phyloP scores from a whole-genome alignment of 2,797 vertebrate species.

The Sebastes dallii region DNA sequence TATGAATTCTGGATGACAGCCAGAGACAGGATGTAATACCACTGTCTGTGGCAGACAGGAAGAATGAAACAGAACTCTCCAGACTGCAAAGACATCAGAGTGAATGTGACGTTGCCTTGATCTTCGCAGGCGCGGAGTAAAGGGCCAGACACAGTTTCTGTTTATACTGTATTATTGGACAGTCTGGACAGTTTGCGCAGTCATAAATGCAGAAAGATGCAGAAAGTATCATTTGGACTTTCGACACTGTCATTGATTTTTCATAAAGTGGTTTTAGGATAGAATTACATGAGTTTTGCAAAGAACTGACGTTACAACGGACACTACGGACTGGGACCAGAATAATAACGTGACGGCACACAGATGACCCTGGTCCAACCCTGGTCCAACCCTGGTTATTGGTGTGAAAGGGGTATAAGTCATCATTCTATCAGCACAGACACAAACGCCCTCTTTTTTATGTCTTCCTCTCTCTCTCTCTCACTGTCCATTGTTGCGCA shows the following conservation, averaged over 20 bases:
- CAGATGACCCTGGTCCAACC: too few species aligned
- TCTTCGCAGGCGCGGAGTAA: background rate
- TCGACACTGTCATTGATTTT: background rate
- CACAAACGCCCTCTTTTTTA: background rate
- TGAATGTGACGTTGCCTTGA: background rate
- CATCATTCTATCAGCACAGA: background rate
- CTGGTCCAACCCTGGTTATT: too few species aligned
- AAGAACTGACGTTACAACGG: too few species aligned
- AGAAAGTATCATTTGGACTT: background rate
- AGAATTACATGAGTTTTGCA: background rate
- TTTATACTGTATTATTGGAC: background rate
- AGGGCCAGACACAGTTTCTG: background rate
- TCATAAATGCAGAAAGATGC: background rate
- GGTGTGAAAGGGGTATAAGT: background rate
- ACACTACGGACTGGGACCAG: too few species aligned
- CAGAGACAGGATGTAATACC: background rate
- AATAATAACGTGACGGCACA: background rate
- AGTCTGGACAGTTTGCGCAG: background rate
- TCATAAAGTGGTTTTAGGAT: background rate
- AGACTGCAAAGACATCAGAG: background rate
- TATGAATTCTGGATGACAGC: background rate
- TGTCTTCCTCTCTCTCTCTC: constrained; percentile 5
- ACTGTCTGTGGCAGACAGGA: background rate
- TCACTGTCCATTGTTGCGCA: background rate
- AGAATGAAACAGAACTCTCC: background rate